Base-by-base conservation (phyloP, 2,797 vertebrate species). In the Kryptolebias ocellatus region DNA sequence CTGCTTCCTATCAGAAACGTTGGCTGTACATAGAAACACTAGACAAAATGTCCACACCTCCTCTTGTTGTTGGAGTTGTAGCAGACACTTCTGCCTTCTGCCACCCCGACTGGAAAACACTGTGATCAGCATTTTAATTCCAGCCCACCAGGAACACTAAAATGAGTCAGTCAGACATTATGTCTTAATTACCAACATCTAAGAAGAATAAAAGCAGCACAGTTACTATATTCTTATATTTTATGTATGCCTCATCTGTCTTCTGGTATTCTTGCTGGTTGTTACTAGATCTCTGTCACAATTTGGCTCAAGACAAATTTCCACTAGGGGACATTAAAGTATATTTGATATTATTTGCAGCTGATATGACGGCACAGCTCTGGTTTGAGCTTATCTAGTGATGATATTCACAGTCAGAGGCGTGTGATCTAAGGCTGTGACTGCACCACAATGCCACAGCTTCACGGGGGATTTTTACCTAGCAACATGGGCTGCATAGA, bases 351-450 rank as follows among this genome's bases (percentile, higher is more conserved):
- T 42, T 15, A 20, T 16, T 17, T 42, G 12, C 11, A 42, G 11
- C 39, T 53, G 27, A 28, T 3, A 9, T 9, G 15, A 53, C 3
- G 1, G 8, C 15, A 7, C 28, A 31, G 5, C 6, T n/a, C 28
- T 53, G 15, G 28, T 34, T 53, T 53, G 52, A 34, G 52, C 16
- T 65, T 45, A 24, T 49, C 46, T 49, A 18, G n/a, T 49, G 46
- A 49, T 42, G 39, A 42, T 12, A 42, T 12, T 42, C 39, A 42
- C 39, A 42, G 39, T 42, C 10, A 42, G 39, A 49, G n/a, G 46
- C 2, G 8, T 18, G 17, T 18, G n/a, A 49, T 49, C 46, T 9
- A n/a, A 49, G 46, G 5, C 46, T 47, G 37, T 39, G 46, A 18
- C 17, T 18, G 46, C n/a, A 8, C n/a, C 6, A n/a, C 8, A 17